Evolutionary conservation across 2,888 invertebrate genomes (phyloP).

Genomic region (Apodemia duryi): DNA sequence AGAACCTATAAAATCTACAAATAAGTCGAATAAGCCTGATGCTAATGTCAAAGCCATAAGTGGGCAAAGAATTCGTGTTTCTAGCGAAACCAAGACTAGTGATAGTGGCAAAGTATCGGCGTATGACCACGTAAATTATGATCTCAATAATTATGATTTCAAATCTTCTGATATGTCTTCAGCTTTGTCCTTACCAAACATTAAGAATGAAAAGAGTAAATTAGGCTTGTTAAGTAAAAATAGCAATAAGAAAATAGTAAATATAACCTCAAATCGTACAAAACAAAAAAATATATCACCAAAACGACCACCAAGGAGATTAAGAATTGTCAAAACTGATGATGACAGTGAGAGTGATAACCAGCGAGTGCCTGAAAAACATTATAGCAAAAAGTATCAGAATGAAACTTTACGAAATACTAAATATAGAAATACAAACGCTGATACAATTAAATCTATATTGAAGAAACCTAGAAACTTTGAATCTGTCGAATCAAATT

Average conservation of each 20-base stretch:
- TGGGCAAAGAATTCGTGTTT: constrained; percentile 83
- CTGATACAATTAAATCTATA: constrained; percentile 79
- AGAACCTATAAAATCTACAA: constrained; percentile 53
- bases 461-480: constrained; percentile 77
- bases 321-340: constrained; percentile 69
- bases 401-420: constrained; percentile 45
- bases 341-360: constrained; percentile 75
- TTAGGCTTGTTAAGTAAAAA: constrained; percentile 52
- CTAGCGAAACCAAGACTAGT: constrained; percentile 72
- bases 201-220: constrained; percentile 66
- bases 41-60: constrained; percentile 82
- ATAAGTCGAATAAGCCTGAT: constrained; percentile 59
- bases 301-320: constrained; percentile 80
- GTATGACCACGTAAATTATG: constrained; percentile 72
- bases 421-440: constrained; percentile 56
- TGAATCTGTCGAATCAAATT: constrained; percentile 44
- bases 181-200: constrained; percentile 62
- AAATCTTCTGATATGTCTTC: constrained; percentile 56
- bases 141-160: constrained; percentile 65
- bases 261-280: constrained; percentile 52
- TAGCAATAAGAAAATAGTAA: constrained; percentile 55
- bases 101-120: constrained; percentile 57
- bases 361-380: constrained; percentile 58
- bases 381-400: constrained; percentile 45
- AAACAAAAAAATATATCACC: constrained; percentile 78